Base-by-base conservation (phyloP, 2,888 invertebrate genomes). In the Thereva unica region DNA sequence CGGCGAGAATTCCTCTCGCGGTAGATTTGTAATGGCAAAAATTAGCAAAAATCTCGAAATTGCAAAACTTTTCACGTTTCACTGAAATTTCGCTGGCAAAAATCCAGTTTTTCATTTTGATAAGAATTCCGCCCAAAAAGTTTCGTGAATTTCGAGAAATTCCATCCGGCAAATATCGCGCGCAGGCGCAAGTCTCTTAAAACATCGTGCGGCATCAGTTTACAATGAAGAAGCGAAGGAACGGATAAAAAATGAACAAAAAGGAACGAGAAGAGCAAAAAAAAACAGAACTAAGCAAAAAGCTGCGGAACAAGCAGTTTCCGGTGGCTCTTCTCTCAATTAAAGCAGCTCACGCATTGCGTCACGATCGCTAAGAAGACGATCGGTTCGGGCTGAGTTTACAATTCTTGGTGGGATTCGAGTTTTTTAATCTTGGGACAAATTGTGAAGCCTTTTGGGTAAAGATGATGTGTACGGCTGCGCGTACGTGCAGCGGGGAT, bases 261-360 rank as follows among this genome's bases (percentile, higher is more conserved):
- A 42, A 42, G 9, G 9, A 9, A 42, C 7, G 3, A 42, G 9
- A 42, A 7, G 8, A 42, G 9, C 42, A 42, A 42, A 42, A 42
- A 42, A 42, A 42, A n/a, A n/a, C n/a, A n/a, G n/a, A n/a, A 42
- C 42, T 42, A 42, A 42, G 9, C 42, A 42, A 42, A 42, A 50
- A 52, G 44, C 57, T 35, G 57, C 66, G 66, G 66, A 66, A 66
- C 66, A 59, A 66, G 66, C 66, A 52, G 45, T 59, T 66, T 66
- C 66, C 66, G 66, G 66, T 66, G 66, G 38, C 49, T 66, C 66
- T 52, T 59, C 41, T 57, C 35, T 35, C 50, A 35, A 34, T 50
- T 50, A 34, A 23, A 50, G 35, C 7, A 9, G 42, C 8, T 8
- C 7, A 42, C 42, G 42, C 42, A 42, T 8, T 9, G 9, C 23